phyloP scores from a whole-genome alignment of 2,888 invertebrate genomes.

The Iselma pallidipennis region DNA sequence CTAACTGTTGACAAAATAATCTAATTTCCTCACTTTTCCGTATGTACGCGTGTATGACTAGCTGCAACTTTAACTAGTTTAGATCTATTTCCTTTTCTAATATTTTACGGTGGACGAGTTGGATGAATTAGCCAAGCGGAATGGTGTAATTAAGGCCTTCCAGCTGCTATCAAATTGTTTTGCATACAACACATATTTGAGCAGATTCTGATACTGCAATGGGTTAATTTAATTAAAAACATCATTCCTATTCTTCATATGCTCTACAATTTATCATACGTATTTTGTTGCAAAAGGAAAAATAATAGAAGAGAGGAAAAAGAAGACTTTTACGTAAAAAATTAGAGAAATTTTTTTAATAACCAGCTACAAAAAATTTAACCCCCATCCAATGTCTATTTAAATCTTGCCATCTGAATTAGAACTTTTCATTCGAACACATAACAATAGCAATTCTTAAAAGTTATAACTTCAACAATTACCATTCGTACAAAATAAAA shows the following conservation, averaged over 20 bases:
- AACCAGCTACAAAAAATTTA: too few relatives aligned
- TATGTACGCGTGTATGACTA: constrained; percentile 16
- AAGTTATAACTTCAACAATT: too few relatives aligned
- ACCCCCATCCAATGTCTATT: too few relatives aligned
- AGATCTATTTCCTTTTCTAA: constrained; percentile 26
- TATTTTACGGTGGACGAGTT: constrained; percentile 27
- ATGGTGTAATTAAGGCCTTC: constrained; percentile 23
- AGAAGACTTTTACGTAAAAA: too few relatives aligned
- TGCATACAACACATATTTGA: constrained; percentile 28
- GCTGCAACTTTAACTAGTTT: constrained; percentile 22
- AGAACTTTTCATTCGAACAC: too few relatives aligned
- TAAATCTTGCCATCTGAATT: too few relatives aligned
- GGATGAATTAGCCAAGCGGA: constrained; percentile 24
- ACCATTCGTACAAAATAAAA: too few relatives aligned
- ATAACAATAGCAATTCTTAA: too few relatives aligned
- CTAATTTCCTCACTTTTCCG: constrained; percentile 18
- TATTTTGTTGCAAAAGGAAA: too few relatives aligned
- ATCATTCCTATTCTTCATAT: constrained; percentile 4
- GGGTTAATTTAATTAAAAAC: constrained; percentile 10
- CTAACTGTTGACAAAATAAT: constrained; percentile 15
- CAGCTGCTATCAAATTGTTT: constrained; percentile 27
- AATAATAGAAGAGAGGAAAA: too few relatives aligned
- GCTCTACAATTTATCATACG: neutral
- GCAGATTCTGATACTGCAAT: constrained; percentile 1
- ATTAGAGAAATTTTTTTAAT: too few relatives aligned